phyloP scores from a whole-genome alignment of 2,797 vertebrate genomes.

The Cottoperca gobio region DNA sequence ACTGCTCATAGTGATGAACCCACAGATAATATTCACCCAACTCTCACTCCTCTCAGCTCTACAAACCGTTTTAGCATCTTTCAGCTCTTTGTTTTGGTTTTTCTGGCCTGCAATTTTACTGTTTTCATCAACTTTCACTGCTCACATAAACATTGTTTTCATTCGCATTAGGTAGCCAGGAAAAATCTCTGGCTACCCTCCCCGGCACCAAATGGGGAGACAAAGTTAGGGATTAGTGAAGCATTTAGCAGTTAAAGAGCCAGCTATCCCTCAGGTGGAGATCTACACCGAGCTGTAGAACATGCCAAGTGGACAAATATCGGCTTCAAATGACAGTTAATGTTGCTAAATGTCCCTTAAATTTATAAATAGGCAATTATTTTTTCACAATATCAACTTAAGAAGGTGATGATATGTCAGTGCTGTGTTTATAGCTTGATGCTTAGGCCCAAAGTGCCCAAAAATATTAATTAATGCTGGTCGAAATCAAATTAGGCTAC shows the following conservation, averaged over 20 bases:
- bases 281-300: too few relatives aligned
- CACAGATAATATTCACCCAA: background rate
- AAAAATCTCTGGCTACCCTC: background rate
- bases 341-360: background rate
- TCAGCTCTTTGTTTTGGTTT: background rate
- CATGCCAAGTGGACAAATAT: background rate
- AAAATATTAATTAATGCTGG: background rate
- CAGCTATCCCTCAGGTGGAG: background rate
- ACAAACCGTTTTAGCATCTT: background rate
- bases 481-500: background rate
- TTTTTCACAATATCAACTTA: background rate
- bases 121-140: too few relatives aligned
- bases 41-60: background rate
- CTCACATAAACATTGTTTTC: too few relatives aligned
- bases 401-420: background rate
- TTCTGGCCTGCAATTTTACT: background rate
- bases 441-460: background rate
- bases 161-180: too few relatives aligned
- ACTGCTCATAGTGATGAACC: background rate
- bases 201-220: background rate
- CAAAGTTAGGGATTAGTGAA: background rate
- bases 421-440: constrained; percentile 2
- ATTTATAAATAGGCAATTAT: background rate
- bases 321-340: background rate
- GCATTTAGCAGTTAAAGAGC: background rate